A percentile compares a stretch with the other conserved stretches of the same genome.
These are phyloP conservation scores for Anthopleura sola DNA, from an alignment of 64 coral and sea anemone genomes.

Conservation along the genomic window DNA sequence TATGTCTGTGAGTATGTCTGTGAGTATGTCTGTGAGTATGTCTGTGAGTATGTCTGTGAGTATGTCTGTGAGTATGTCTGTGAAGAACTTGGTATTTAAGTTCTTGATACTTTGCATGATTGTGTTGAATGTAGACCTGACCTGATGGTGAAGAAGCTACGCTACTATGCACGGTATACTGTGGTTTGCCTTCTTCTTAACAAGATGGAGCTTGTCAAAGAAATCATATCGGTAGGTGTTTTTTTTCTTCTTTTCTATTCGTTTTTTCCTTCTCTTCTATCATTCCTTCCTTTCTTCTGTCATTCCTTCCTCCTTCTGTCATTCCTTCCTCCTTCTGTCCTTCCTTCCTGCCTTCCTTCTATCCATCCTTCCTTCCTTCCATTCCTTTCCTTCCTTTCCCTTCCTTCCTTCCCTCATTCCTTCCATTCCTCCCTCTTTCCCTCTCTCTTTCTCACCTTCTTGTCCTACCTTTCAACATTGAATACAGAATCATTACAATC, in stretches of 20 bases:
- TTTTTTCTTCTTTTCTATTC: neutral
- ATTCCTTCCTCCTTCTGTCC: too few species aligned
- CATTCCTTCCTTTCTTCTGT: neutral
- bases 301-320: too few species aligned
- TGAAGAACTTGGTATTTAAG: neutral
- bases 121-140: constrained; percentile 60
- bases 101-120: neutral
- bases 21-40: too few species aligned
- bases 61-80: too few species aligned
- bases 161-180: constrained; percentile 93
- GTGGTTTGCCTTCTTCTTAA: constrained; percentile 93
- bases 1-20: too few species aligned
- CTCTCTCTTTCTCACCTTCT: neutral
- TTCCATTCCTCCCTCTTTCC: neutral
- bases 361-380: neutral
- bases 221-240: constrained; percentile 66
- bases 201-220: constrained; percentile 93
- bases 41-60: too few species aligned
- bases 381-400: neutral
- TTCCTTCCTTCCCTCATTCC: neutral
- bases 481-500: neutral
- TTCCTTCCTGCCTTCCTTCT: neutral
- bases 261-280: neutral
- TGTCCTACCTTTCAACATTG: neutral
- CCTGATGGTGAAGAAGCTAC: constrained; percentile 96